Evolutionary conservation across 2,113 vertebrate genomes (phyloP), one percentile per base, ranked within the genome.

Genomic region (Spilogale gracilis): DNA sequence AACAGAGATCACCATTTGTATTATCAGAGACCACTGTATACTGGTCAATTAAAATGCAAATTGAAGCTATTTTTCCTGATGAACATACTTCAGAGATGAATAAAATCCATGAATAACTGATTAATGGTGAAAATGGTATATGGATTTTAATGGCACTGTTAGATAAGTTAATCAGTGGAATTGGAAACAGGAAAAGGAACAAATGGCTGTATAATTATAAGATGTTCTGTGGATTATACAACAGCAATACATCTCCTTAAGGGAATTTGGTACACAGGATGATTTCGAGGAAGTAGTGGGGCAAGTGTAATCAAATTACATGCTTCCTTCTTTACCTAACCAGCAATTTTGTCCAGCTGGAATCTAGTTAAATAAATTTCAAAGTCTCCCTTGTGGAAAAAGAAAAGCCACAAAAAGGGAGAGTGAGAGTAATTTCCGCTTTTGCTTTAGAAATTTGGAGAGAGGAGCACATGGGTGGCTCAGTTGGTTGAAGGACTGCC

Each of bases 301-400:
- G 91, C 94, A 89, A 91, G 30, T 67, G 0, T 92, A 97, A 98
- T 97, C 65, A 50, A 20, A 94, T 98, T 95, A 95, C 12, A 38
- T 76, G 88, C 91, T 94, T 96, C 91, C 89, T 96, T 96, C 91
- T 94, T 95, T 94, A 93, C 95, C 93, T 89, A 88, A 88, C 88
- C 82, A 91, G 97, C 94, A 90, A 94, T 97, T 96, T 88, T 82
- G 97, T 93, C 91, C 95, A 85, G 76, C 81, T 96, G 93, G 90
- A 97, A 95, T 95, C 94, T 61, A 91, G 91, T 96, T 97, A 98
- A 96, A 93, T 85, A 92, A 84, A 97, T 97, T 95, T 96, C 84
- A 82, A 85, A 71, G 76, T 43, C 13, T 97, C 97, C 82, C 95
- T 93, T 67, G 95, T 78, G 97, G 91, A 90, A 76, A 92, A 56